Percentiles rank a stretch among this genome's conserved stretches.
These are phyloP conservation scores for Dilophus febrilis DNA, from an alignment of 2,888 invertebrate species.

Conservation along the genomic window DNA sequence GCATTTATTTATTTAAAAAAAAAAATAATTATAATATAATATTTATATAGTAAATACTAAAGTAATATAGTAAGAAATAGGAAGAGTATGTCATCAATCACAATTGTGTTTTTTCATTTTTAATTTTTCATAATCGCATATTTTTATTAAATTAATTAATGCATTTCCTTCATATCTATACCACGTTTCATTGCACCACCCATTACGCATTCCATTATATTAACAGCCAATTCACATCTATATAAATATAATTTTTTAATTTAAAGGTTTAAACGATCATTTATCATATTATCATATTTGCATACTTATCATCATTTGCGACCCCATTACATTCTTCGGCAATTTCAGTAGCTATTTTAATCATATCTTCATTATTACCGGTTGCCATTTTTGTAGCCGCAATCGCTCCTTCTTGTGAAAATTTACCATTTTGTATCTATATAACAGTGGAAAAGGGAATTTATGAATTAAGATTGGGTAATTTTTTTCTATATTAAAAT, in stretches of 20 bases:
- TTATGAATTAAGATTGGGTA: no score
- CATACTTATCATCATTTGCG: background rate
- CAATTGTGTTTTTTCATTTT: no score
- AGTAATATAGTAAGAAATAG: no score
- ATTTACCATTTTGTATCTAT: conserved; percentile 18
- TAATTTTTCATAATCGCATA: background rate
- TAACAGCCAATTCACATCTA: conserved; percentile 2
- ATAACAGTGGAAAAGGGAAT: no score
- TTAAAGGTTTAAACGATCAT: no score
- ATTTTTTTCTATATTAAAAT: no score
- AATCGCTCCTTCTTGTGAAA: conserved; percentile 16
- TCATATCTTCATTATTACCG: conserved; percentile 6
- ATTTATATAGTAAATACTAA: no score
- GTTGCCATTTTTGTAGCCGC: conserved; percentile 15
- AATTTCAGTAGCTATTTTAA: background rate
- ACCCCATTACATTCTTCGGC: background rate
- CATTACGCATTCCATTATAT: background rate
- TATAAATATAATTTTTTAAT: background rate
- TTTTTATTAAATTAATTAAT: background rate
- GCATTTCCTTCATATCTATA: background rate
- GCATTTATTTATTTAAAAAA: no score
- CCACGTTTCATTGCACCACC: conserved; percentile 2
- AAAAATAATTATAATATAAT: no score
- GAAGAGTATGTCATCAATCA: no score
- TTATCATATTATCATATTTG: background rate